phyloP scores from a whole-genome alignment of 2,797 vertebrate species.

The Atherinosoma microstoma region DNA sequence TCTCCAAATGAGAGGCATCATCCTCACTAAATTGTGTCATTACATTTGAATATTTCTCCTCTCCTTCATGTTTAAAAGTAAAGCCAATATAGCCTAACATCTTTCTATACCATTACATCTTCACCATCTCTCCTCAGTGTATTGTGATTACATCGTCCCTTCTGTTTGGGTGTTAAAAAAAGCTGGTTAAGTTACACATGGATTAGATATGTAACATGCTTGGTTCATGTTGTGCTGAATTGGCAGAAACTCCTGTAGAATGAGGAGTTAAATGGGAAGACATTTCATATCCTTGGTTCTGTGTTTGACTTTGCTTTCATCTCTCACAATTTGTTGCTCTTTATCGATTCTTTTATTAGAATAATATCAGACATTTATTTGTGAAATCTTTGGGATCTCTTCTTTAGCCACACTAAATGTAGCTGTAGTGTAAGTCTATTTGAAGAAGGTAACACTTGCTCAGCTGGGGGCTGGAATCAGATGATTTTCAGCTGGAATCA shows the following conservation, averaged over 20 bases:
- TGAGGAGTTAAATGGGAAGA: not conserved
- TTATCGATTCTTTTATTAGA: conserved; percentile 27
- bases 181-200: not conserved
- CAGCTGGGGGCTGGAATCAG: not conserved
- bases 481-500: conserved; percentile 2
- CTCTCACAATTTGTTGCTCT: conserved; percentile 30
- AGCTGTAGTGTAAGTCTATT: not conserved
- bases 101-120: not conserved
- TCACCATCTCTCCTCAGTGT: not conserved
- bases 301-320: not conserved
- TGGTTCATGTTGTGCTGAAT: not conserved
- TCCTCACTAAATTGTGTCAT: not conserved
- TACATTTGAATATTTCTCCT: not conserved
- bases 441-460: not conserved
- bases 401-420: conserved; percentile 23
- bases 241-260: not conserved
- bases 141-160: not conserved
- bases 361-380: conserved; percentile 1
- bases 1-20: not conserved
- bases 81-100: not conserved
- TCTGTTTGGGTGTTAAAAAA: not conserved
- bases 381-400: conserved; percentile 22
- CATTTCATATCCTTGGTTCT: not conserved
- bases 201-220: not conserved
- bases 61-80: not conserved